Base-by-base conservation (phyloP, 2,888 invertebrate genomes). In the Silvanus unidentatus region DNA sequence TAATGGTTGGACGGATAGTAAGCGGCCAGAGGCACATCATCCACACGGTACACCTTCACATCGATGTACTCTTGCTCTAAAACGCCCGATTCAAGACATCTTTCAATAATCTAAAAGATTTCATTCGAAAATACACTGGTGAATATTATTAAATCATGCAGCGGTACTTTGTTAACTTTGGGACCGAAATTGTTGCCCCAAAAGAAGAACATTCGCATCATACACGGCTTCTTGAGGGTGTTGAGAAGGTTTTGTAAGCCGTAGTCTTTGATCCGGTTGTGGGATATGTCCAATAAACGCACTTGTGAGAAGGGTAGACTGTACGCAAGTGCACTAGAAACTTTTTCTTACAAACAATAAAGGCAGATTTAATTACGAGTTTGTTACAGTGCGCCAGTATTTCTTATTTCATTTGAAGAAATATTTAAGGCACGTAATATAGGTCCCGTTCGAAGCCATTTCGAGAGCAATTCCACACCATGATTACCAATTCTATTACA, bases 401-500 rank as follows among this genome's bases (percentile, higher is more conserved):
- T 72, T 2, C 72, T 70, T 2, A 83, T 78, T 1, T 69, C 69
- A 52, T 83, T 83, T 3, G 75, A 76, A 1, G 77, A 75, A 5
- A 83, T 60, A 51, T 78, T 76, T 35, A 84, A 55, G 0, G 74
- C 71, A 16, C 74, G 54, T 10, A 83, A 57, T 8, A 68, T 61
- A 1, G 81, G 79, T 12, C 71, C 66, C 44, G 71, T 72, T 2
- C 67, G 57, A 30, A 83, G 63, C 72, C 80, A 82, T 48, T 74
- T 68, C 0, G 73, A 74, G 13, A 84, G 45, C 41, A 76, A 53
- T 47, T 77, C 75, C 0, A 75, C 70, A 0, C 82, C 82, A 39
- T 77, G 71, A 60, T 81, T 79, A 0, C 78, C 80, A 11, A 84
- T 77, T 49, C 70, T 74, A 52, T 84, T 84, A 44, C 71, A 77